Percentiles rank a stretch among this genome's conserved stretches.
phyloP scores from a whole-genome alignment of 2,797 vertebrate species.

The Rhinoraja longicauda region DNA sequence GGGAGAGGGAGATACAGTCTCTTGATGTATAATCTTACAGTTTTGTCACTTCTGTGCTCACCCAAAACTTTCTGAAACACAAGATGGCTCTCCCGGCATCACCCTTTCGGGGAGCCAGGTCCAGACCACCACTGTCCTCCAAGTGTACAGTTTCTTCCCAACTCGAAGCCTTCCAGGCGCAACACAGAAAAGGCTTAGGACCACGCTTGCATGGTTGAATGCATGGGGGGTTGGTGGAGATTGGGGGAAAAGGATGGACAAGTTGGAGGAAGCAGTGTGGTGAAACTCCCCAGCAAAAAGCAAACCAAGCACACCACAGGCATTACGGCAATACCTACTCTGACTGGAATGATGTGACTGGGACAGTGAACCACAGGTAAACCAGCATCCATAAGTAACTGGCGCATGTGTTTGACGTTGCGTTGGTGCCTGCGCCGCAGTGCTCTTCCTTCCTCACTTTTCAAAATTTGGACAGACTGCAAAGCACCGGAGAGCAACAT shows the following conservation, averaged over 20 bases:
- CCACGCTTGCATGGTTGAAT: background rate
- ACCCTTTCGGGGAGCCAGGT: too few species aligned
- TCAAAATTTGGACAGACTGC: slow-evolving; percentile 77
- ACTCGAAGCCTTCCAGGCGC: background rate
- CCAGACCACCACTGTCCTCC: too few species aligned
- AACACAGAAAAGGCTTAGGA: background rate
- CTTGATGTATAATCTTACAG: too few species aligned
- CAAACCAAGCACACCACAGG: background rate
- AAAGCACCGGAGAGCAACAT: slow-evolving; percentile 86
- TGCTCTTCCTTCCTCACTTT: slow-evolving; percentile 70
- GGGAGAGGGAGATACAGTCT: too few species aligned
- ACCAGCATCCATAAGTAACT: slow-evolving; percentile 93
- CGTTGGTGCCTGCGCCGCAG: slow-evolving; percentile 88
- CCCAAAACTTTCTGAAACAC: too few species aligned
- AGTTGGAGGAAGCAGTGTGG: too few species aligned
- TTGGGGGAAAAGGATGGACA: background rate
- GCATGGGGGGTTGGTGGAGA: background rate
- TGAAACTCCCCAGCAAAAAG: too few species aligned
- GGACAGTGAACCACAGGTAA: slow-evolving; percentile 91
- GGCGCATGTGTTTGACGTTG: slow-evolving; percentile 86
- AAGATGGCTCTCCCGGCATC: too few species aligned
- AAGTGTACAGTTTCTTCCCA: too few species aligned
- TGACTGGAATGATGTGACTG: slow-evolving; percentile 91
- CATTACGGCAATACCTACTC: slow-evolving; percentile 58
- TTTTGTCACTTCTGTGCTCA: too few species aligned